Base-by-base conservation (phyloP, 1,140 invertebrate species). In the Limonius californicus region DNA sequence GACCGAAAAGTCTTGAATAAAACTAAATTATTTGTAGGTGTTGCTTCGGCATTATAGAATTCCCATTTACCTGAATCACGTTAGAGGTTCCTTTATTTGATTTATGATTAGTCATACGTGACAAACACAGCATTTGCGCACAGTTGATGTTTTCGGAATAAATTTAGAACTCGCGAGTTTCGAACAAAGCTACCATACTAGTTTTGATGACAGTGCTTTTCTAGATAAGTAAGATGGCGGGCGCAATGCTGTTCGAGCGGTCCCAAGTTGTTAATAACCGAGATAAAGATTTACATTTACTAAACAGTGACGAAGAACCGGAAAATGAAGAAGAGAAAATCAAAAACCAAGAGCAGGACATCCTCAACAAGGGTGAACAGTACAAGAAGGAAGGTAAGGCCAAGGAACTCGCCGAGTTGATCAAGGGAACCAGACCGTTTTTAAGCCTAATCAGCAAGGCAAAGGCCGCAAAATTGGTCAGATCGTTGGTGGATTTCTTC, bases 401-500 rank as follows among this genome's bases (percentile, higher is more conserved):
- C 61, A 91, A 94, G 78, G 94, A 97, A 78, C 80, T 99, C 65
- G 94, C 94, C 1, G 89, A 94, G 62, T 82, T 99, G 42, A 98
- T 99, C 67, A 93, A 94, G 80, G 87, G 89, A 57, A 95, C 94
- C 12, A 86, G 97, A 70, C 95, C 96, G 3, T 99, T 99, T 77
- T 82, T 99, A 8, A 88, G 88, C 66, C 81, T 91, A 50, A 95
- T 99, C 67, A 98, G 95, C 73, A 99, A 99, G 82, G 97, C 97
- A 18, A 99, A 99, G 80, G 97, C 98, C 60, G 97, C 97, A 0
- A 99, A 99, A 80, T 80, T 99, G 60, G 96, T 99, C 0, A 85
- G 97, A 63, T 91, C 93, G 9, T 80, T 99, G 53, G 96, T 99
- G 6, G 97, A 99, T 78, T 89, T 97, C 80, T 99, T 99, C 78